Evolutionary conservation across 2,113 vertebrate genomes (phyloP).

Genomic region (Mus pahari): DNA sequence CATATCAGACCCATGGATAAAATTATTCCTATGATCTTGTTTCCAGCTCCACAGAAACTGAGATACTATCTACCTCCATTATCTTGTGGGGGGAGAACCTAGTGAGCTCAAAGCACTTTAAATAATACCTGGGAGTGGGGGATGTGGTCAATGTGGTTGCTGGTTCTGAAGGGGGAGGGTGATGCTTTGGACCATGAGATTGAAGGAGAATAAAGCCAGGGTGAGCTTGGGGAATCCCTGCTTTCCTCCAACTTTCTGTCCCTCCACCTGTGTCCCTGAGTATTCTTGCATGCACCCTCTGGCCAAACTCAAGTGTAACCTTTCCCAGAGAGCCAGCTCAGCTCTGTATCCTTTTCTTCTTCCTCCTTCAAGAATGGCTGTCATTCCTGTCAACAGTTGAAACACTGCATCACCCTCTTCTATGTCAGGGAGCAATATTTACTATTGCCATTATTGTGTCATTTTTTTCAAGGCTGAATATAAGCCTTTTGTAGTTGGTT

Average conservation of each 20-base stretch:
- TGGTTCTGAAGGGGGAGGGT: background rate
- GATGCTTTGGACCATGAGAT: background rate
- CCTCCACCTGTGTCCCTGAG: too few species aligned
- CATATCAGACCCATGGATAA: background rate
- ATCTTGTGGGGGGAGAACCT: background rate
- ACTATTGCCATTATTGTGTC: background rate
- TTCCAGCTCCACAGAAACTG: background rate
- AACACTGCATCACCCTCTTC: background rate
- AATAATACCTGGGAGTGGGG: background rate
- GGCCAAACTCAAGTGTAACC: background rate
- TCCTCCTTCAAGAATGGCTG: background rate
- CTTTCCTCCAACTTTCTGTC: background rate
- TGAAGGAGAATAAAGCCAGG: background rate
- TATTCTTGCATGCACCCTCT: fast-evolving
- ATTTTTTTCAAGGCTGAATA: background rate
- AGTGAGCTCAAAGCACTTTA: background rate
- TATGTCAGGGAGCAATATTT: background rate
- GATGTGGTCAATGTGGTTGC: background rate
- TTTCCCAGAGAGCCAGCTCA: background rate
- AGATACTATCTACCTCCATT: background rate
- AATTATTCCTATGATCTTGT: background rate
- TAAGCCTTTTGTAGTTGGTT: background rate
- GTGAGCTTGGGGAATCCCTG: background rate
- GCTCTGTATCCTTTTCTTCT: background rate
- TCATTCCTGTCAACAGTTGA: background rate